Evolutionary conservation across 1,140 invertebrate species (phyloP), one percentile per base, ranked within the genome.

Genomic region (Centruroides vittatus): DNA sequence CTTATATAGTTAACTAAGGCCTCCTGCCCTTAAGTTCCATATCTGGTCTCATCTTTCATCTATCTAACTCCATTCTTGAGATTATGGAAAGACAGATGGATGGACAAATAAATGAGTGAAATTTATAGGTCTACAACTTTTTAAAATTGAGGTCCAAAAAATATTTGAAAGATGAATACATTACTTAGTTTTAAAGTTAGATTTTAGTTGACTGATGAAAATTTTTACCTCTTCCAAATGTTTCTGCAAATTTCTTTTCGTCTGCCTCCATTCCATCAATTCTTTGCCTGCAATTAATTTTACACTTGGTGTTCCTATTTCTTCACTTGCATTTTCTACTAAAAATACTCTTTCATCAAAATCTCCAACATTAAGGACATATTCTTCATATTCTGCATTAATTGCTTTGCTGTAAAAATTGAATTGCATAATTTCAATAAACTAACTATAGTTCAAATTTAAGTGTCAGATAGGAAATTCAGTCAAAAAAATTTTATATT

Each of bases 281-380:
- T 68, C 47, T 72, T 75, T 7, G 69, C 65, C 62, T 12, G 59
- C 60, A 11, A 72, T 73, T 63, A 79, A 74, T 57, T 78, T 75
- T 61, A 80, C 79, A 10, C 77, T 71, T 12, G 82, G 80, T 1
- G 83, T 84, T 10, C 84, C 85, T 63, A 88, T 85, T 69, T 87
- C 84, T 66, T 81, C 80, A 67, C 79, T 80, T 3, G 86, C 82
- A 72, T 84, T 81, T 34, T 82, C 78, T 51, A 78, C 81, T 71
- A 79, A 68, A 76, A 97, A 93, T 71, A 98, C 90, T 70, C 93
- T 81, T 75, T 99, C 95, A 71, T 99, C 94, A 75, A 98, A 93
- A 76, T 97, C 92, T 5, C 93, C 92, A 58, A 87, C 84, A 72
- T 83, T 93, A 11, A 96, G 74, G 48, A 97, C 86, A 74, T 89